Evolutionary conservation across 1,140 invertebrate species (phyloP).

Genomic region (Drosophila ercepeae): DNA sequence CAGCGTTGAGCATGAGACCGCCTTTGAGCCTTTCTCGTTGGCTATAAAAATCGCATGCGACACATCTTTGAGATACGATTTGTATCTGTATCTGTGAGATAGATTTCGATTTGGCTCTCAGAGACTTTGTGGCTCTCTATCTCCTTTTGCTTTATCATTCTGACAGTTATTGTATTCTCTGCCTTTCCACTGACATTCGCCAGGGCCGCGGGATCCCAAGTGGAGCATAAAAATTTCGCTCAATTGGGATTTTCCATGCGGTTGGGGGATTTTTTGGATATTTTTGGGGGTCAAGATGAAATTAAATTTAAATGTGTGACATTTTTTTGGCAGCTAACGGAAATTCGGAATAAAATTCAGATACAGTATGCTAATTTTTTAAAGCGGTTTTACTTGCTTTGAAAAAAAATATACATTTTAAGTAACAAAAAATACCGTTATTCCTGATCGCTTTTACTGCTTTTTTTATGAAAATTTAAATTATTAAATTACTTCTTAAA

Average conservation of each 20-base stretch:
- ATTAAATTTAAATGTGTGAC: neutral
- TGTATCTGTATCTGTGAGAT: constrained; percentile 28
- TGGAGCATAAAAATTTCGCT: constrained; percentile 34
- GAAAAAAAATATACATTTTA: too few species aligned
- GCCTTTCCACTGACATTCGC: constrained; percentile 47
- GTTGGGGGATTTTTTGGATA: neutral
- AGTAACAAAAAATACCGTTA: too few species aligned
- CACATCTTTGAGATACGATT: constrained; percentile 1
- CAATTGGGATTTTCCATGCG: constrained; percentile 16
- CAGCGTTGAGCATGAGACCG: neutral
- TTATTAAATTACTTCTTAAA: too few species aligned
- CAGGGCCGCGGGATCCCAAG: constrained; percentile 38
- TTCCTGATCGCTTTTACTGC: too few species aligned
- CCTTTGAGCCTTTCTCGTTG: neutral
- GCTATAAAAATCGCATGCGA: constrained; percentile 60
- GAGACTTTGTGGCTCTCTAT: constrained; percentile 14
- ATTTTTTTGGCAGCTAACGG: constrained; percentile 3
- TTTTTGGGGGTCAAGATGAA: constrained; percentile 2
- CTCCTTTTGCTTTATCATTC: constrained; percentile 48
- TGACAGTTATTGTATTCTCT: constrained; percentile 66
- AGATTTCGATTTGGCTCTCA: constrained; percentile 14
- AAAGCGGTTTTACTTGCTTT: neutral
- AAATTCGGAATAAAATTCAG: constrained; percentile 5
- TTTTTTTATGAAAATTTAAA: too few species aligned
- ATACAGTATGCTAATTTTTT: constrained; percentile 12